Conservation (phyloP, 2,797 vertebrate species). For the Margarornis squamiger region DNA sequence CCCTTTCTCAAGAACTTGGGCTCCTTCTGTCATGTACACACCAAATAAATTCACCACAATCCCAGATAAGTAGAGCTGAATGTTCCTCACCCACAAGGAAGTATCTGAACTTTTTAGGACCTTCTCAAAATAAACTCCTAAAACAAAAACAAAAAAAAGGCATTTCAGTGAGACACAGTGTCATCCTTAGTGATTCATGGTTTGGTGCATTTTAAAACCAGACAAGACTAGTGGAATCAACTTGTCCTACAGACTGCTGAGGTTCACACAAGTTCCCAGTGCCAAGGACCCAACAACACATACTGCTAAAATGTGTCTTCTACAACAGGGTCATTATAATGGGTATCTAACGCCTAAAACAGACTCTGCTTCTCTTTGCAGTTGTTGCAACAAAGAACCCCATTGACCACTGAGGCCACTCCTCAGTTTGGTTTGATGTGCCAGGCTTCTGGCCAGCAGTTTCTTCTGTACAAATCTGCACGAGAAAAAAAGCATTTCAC, state of each 20-base stretch:
- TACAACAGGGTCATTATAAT: background rate
- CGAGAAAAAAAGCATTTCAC: background rate
- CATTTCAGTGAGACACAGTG: background rate
- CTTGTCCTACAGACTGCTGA: background rate
- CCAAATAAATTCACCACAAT: constrained; percentile 88
- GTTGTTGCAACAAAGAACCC: background rate
- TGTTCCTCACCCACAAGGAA: constrained; percentile 98
- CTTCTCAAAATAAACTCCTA: constrained; percentile 98
- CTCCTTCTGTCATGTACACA: constrained; percentile 85
- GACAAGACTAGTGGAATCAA: background rate
- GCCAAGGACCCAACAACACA: background rate
- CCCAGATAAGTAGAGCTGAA: constrained; percentile 98
- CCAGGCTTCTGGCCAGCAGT: background rate
- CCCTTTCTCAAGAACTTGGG: constrained; percentile 86
- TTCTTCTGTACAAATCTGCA: background rate
- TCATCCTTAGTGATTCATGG: background rate
- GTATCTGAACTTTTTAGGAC: constrained; percentile 97
- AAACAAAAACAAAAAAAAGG: background rate
- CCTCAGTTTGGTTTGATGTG: background rate
- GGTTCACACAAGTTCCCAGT: background rate
- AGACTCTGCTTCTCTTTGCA: background rate
- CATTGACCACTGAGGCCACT: background rate
- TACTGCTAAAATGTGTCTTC: rapidly evolving
- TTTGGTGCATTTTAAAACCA: background rate
- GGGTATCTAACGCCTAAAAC: background rate